Base-by-base conservation (phyloP, 2,888 invertebrate species). In the Noctua janthe region DNA sequence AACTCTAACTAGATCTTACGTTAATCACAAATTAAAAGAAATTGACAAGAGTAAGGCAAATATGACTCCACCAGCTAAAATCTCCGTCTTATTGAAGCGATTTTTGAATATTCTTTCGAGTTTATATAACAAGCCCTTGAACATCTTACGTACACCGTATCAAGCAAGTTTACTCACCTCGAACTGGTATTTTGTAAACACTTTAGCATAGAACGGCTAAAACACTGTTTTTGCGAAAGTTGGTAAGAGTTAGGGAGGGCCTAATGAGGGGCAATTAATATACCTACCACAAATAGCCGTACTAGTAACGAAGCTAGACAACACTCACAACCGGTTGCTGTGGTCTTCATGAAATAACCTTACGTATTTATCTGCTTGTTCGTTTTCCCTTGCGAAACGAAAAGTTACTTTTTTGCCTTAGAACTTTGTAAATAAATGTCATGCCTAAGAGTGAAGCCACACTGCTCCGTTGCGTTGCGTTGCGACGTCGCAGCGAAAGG, bases 201-300 rank as follows among this genome's bases (percentile, higher is more conserved):
- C 51, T 64, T 62, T 15, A 78, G 23, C 17, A 23, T 6, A 43
- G 35, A 74, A 51, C 54, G 43, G 62, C 35, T 71, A 72, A 72
- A 66, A 59, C n/a, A 74, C 70, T 69, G 76, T 73, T 83, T 73
- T 83, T 70, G 70, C 73, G 77, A 87, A 87, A 87, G 82, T 71
- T 79, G n/a, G 83, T 82, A 87, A 82, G 82, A 85, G 85, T 84
- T 80, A 82, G 76, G 75, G 62, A 84, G 79, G 71, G 77, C 62
- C 17, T 76, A 87, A 85, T 87, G 80, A 76, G 70, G 15, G 47
- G 62, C 83, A 82, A 82, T 85, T 87, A 85, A 85, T 79, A 39
- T 66, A 79, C 78, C 74, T 66, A 79, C 78, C 74, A 78, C 82
- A 82, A 87, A 87, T 78, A 85, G 78, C 64, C 66, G 7, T 62